Base-by-base conservation (phyloP, 2,113 vertebrate species). In the Toxostoma redivivum region DNA sequence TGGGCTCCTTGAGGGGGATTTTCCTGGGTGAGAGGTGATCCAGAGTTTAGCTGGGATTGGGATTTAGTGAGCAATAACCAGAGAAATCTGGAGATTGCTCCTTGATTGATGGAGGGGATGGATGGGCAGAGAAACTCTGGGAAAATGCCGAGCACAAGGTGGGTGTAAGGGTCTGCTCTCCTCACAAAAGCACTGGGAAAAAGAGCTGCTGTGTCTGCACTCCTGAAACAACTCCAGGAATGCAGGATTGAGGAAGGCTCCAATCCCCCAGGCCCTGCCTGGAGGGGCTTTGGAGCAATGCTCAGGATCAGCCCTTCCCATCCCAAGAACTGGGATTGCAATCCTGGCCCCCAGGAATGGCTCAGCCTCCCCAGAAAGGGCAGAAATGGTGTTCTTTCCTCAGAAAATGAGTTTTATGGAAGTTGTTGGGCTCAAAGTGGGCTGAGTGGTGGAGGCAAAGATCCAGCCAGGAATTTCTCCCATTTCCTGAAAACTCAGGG, bases 111-210 rank as follows among this genome's bases (percentile, higher is more conserved):
- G 24, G 58, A 40, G 35, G 35, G 42, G 42, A 50, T 9, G 62
- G 58, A n/a, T 18, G 76, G 27, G 21, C 33, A 61, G 73, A 19
- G 37, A 58, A 65, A 47, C 6, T 48, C 20, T 4, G 23, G 35
- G 47, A 4, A 23, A 10, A 37, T 1, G 12, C 5, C 0, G 14
- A 45, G 16, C 22, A 30, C 7, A 30, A 54, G 15, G 9, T 7
- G 16, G 24, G n/a, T 47, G 5, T 2, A 30, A 15, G 7, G 35
- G 4, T 28, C 10, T 24, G 25, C 7, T 35, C 6, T 38, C 40
- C 24, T 7, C 24, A 27, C 37, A 71, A 42, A 9, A 16, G 1
- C 10, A 13, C 7, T 17, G 45, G 77, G 73, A 35, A 14, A 25
- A 31, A 50, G 40, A 78, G 6, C 31, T 57, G 48, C 64, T 62